A percentile compares a stretch with the other conserved stretches of the same genome.
Conservation (phyloP, 2,888 invertebrate species). For the Melanargia galathea region DNA sequence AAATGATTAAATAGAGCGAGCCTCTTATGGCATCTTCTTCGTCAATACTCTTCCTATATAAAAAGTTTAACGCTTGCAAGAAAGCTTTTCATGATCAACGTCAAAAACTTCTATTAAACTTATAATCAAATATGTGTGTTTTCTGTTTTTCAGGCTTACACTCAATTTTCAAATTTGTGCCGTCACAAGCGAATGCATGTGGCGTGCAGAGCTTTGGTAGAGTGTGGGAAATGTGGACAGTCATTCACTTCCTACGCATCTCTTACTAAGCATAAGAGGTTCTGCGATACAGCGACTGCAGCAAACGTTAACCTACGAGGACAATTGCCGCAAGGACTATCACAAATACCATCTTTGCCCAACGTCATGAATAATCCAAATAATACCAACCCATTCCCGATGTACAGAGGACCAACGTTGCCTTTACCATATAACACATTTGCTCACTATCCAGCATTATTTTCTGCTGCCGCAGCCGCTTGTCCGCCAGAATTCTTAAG, state of each 20-base stretch:
- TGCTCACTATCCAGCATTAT: slow-evolving; percentile 81
- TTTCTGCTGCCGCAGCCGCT: slow-evolving; percentile 73
- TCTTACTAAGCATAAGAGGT: slow-evolving; percentile 96
- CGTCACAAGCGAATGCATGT: slow-evolving; percentile 99
- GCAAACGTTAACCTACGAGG: slow-evolving; percentile 72
- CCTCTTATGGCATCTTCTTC: too few species aligned
- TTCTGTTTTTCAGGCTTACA: slow-evolving; percentile 90
- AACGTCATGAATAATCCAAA: slow-evolving; percentile 74
- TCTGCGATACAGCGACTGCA: slow-evolving; percentile 92
- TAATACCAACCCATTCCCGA: slow-evolving; percentile 85
- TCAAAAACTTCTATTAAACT: too few species aligned
- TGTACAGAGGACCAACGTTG: slow-evolving; percentile 85
- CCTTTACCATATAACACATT: slow-evolving; percentile 86
- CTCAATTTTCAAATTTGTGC: slow-evolving; percentile 99
- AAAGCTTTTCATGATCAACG: too few species aligned
- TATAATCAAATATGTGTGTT: too few species aligned
- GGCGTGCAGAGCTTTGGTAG: slow-evolving; percentile 95
- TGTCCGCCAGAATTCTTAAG: slow-evolving; percentile 84
- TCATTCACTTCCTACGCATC: slow-evolving; percentile 96
- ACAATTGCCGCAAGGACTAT: slow-evolving; percentile 67
- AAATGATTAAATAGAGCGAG: too few species aligned
- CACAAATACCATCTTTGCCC: slow-evolving; percentile 67
- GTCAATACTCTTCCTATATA: too few species aligned
- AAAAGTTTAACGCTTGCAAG: too few species aligned
- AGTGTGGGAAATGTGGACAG: slow-evolving; percentile 96